phyloP scores from a whole-genome alignment of 2,113 vertebrate genomes.

The Illadopsis cleaveri region DNA sequence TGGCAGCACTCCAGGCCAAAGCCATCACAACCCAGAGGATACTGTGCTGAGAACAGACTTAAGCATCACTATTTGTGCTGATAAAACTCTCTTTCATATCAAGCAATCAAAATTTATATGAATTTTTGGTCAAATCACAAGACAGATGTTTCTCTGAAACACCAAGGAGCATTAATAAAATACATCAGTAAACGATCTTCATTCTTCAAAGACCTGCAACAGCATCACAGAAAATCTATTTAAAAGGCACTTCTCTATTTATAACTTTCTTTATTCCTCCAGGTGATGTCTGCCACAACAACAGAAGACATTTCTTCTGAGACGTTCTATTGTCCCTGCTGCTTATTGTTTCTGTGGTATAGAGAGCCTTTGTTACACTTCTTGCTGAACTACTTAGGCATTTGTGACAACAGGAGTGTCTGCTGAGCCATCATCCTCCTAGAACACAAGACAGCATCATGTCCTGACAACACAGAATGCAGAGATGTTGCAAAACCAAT shows the following conservation, averaged over 20 bases:
- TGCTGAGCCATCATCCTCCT: neutral
- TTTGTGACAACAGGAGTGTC: neutral
- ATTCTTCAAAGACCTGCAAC: slow-evolving; percentile 1
- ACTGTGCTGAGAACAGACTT: neutral
- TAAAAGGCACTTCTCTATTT: neutral
- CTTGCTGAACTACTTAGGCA: slow-evolving; percentile 27
- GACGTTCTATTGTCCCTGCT: neutral
- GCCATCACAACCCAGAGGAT: neutral
- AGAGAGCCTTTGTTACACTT: slow-evolving; percentile 10
- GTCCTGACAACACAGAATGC: neutral
- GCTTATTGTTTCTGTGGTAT: neutral
- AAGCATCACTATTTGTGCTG: neutral
- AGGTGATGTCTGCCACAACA: neutral
- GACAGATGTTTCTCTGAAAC: neutral
- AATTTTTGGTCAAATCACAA: neutral
- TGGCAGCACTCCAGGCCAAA: neutral
- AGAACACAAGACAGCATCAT: neutral
- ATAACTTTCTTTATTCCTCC: slow-evolving; percentile 10
- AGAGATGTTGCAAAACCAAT: neutral
- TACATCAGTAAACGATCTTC: neutral
- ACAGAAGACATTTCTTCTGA: slow-evolving; percentile 12
- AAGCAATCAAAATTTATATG: neutral
- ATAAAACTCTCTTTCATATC: neutral
- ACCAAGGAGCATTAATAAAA: neutral
- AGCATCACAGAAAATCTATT: neutral